phyloP scores from a whole-genome alignment of 2,888 invertebrate species.

The Microctonus hyperodae region DNA sequence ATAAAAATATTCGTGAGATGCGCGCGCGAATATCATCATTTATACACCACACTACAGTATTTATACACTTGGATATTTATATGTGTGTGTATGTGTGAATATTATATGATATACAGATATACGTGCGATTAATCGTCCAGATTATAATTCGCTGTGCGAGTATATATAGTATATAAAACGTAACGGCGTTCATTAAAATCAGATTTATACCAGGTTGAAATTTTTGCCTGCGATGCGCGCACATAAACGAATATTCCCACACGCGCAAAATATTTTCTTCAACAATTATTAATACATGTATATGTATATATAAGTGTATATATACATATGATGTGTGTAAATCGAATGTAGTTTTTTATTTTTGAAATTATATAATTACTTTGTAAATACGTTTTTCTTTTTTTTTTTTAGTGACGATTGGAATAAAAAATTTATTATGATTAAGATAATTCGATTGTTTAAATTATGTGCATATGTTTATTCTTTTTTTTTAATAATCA shows the following conservation, averaged over 20 bases:
- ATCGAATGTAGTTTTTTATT: too few species aligned
- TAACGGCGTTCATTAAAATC: conserved; percentile 47
- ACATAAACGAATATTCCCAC: conserved; percentile 10
- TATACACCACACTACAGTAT: conserved; percentile 29
- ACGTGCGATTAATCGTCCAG: conserved; percentile 43
- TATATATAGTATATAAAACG: conserved; percentile 32
- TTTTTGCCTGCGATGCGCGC: conserved; percentile 34
- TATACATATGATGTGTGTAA: not conserved
- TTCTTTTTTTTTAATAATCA: too few species aligned
- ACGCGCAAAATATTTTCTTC: not conserved
- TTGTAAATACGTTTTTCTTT: too few species aligned
- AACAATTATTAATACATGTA: not conserved
- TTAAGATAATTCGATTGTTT: too few species aligned
- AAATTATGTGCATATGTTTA: too few species aligned
- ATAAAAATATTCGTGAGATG: not conserved
- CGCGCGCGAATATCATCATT: conserved; percentile 41
- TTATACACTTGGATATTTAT: conserved; percentile 25
- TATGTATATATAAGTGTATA: conserved; percentile 1
- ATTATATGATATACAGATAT: conserved; percentile 20
- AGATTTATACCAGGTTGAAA: conserved; percentile 45
- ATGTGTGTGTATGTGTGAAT: not conserved
- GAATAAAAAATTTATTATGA: too few species aligned
- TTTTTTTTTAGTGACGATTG: too few species aligned
- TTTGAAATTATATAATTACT: too few species aligned
- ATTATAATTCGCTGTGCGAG: conserved; percentile 39